Evolutionary conservation across 2,888 invertebrate genomes (phyloP).

Genomic region (Ypsolopha scabrella): DNA sequence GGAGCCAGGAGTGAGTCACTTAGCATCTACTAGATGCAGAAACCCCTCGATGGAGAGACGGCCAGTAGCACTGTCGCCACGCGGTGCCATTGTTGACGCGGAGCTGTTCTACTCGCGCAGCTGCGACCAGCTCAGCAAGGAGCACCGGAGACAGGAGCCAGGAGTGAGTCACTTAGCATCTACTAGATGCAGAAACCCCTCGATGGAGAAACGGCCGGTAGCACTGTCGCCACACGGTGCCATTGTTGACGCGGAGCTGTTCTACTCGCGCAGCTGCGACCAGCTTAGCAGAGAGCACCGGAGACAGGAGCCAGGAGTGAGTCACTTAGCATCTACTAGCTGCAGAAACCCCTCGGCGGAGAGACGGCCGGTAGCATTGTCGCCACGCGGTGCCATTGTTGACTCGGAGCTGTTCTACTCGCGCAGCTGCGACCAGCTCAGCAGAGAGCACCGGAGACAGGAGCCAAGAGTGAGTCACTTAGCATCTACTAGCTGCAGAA

Average conservation of each 20-base stretch:
- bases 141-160: too few relatives aligned
- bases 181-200: background rate
- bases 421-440: too few relatives aligned
- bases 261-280: conserved; percentile 26
- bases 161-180: too few relatives aligned
- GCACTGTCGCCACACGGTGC: conserved; percentile 53
- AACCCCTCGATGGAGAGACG: conserved; percentile 19
- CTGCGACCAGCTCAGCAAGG: too few relatives aligned
- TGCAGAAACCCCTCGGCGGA: conserved; percentile 9
- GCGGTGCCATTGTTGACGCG: conserved; percentile 50
- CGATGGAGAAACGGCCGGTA: conserved; percentile 24
- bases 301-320: too few relatives aligned
- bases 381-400: conserved; percentile 51
- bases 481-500: too few relatives aligned
- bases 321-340: too few relatives aligned
- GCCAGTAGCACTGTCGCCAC: conserved; percentile 47
- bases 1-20: too few relatives aligned
- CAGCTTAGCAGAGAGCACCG: too few relatives aligned
- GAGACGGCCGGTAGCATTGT: conserved; percentile 37
- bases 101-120: conserved; percentile 40
- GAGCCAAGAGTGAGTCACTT: too few relatives aligned
- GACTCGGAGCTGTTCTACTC: conserved; percentile 52
- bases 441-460: too few relatives aligned
- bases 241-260: conserved; percentile 48
- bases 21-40: too few relatives aligned